A percentile compares a stretch with the other conserved stretches of the same genome.
Evolutionary conservation across 2,888 invertebrate species (phyloP).

Genomic region (Teinopalpus imperialis): DNA sequence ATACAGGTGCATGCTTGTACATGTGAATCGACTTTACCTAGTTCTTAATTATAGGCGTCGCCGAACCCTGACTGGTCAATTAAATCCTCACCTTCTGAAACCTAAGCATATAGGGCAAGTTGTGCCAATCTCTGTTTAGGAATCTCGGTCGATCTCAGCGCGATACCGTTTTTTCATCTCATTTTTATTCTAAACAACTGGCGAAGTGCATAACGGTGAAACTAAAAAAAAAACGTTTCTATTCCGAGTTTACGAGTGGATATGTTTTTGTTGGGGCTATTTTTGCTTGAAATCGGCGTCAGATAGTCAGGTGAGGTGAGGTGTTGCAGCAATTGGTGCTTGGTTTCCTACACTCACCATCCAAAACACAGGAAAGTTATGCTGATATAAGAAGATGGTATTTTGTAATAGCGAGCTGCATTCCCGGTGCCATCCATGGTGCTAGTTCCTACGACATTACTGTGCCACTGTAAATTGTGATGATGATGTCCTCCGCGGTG

Average conservation of each 20-base stretch:
- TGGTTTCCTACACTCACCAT: no score
- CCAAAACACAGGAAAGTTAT: no score
- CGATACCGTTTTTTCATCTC: conserved; percentile 10
- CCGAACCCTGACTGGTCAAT: conserved; percentile 22
- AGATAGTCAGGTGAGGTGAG: no score
- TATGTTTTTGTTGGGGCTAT: not conserved
- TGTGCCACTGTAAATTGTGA: no score
- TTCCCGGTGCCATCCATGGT: no score
- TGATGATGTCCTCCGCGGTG: no score
- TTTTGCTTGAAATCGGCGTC: not conserved
- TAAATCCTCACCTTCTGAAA: conserved; percentile 21
- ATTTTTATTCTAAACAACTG: conserved; percentile 21
- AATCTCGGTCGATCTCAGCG: conserved; percentile 11
- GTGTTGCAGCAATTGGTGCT: no score
- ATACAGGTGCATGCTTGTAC: no score
- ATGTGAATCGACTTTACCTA: conserved; percentile 23
- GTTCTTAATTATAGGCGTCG: conserved; percentile 18
- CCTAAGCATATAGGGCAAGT: conserved; percentile 11
- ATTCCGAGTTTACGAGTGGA: not conserved
- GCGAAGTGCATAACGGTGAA: not conserved
- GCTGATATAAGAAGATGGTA: no score
- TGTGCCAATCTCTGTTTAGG: not conserved
- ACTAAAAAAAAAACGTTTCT: conserved; percentile 9
- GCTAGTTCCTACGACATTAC: no score
- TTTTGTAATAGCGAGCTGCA: no score